These are phyloP conservation scores for Montipora cactus DNA, from an alignment of 64 coral and sea anemone genomes.

Conservation along the genomic window DNA sequence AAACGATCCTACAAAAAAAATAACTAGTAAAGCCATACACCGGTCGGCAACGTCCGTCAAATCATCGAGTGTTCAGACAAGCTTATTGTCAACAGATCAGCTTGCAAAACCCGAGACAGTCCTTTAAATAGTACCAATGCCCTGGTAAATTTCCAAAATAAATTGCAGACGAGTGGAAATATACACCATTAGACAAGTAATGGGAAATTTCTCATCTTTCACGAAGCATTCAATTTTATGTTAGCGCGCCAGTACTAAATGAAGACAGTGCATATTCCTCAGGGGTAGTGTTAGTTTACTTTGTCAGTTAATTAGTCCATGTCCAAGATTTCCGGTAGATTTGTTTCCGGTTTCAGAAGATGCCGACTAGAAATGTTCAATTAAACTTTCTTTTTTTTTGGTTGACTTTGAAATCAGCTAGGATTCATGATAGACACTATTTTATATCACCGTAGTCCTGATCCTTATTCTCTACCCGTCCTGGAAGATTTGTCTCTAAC, in stretches of 20 bases:
- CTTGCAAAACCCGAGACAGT: background rate
- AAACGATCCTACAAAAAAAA: background rate
- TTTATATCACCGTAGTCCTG: no score
- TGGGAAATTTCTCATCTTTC: constrained; percentile 4
- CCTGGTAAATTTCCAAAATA: background rate
- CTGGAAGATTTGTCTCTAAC: background rate
- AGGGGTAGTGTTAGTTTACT: background rate
- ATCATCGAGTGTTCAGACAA: constrained; percentile 26
- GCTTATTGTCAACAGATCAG: constrained; percentile 16
- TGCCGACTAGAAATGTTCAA: background rate
- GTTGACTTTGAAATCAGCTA: no score
- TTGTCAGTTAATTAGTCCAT: background rate
- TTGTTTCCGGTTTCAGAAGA: background rate
- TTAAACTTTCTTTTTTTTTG: background rate
- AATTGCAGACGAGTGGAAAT: background rate
- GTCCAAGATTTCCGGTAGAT: background rate
- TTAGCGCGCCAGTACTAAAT: constrained; percentile 32
- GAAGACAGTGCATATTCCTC: background rate
- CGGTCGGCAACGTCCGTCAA: background rate
- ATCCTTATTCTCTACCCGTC: background rate
- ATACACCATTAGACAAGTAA: background rate
- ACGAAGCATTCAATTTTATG: constrained; percentile 38
- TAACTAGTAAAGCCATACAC: background rate
- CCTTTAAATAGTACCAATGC: background rate
- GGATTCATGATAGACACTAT: no score